phyloP scores from a whole-genome alignment of 2,113 vertebrate species.

The Smithornis capensis region DNA sequence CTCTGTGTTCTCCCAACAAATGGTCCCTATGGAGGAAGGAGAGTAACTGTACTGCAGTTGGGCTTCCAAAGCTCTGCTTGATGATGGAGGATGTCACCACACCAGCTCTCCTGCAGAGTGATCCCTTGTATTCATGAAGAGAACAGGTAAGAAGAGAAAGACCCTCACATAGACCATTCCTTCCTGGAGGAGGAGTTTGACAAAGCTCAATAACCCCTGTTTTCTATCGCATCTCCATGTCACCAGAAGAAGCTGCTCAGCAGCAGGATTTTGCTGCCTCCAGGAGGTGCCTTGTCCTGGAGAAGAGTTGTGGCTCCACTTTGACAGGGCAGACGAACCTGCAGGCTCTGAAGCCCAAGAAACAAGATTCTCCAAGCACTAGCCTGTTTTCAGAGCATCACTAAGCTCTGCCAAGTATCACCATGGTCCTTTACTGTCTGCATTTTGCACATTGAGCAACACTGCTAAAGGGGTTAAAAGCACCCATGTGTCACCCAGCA shows the following conservation, averaged over 20 bases:
- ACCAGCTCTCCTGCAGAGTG: neutral
- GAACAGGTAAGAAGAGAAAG: neutral
- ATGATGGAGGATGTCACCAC: accelerated
- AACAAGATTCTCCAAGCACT: neutral
- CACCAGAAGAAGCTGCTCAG: neutral
- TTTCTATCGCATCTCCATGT: neutral
- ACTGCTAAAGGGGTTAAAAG: neutral
- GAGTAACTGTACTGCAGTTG: accelerated
- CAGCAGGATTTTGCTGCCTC: neutral
- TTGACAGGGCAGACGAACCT: neutral
- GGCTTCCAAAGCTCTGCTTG: neutral
- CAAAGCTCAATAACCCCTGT: neutral
- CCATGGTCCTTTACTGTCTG: neutral
- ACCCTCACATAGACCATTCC: neutral
- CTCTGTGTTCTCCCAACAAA: neutral
- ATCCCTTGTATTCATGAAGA: neutral
- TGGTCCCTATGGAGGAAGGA: neutral
- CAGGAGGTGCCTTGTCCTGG: neutral
- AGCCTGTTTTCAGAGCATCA: neutral
- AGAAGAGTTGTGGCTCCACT: neutral
- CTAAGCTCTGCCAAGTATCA: neutral
- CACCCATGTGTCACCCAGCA: neutral
- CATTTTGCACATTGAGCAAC: neutral
- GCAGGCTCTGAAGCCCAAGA: neutral
- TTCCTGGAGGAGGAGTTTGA: neutral